These are phyloP conservation scores for Sebastes nivosus DNA, from an alignment of 2,797 vertebrate genomes.

Conservation along the genomic window DNA sequence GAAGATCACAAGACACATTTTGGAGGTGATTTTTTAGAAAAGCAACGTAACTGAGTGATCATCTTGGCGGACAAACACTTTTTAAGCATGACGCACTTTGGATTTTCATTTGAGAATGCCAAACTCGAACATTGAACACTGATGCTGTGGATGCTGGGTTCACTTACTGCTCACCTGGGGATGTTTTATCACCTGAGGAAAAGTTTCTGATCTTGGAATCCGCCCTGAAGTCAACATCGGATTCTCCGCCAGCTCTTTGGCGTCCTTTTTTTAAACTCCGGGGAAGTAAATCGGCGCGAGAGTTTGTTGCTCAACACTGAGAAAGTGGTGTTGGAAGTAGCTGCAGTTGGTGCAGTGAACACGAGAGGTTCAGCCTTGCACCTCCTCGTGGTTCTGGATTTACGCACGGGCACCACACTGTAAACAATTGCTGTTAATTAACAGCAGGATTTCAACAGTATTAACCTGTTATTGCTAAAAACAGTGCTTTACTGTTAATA, in stretches of 20 bases:
- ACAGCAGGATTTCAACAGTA: too few species aligned
- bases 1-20: not conserved
- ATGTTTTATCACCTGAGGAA: constrained; percentile 61
- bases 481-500: too few species aligned
- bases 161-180: constrained; percentile 76
- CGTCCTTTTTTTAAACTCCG: constrained; percentile 73
- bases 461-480: too few species aligned
- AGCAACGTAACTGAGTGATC: not conserved
- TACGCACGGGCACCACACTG: constrained; percentile 38
- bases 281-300: constrained; percentile 79
- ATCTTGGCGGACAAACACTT: not conserved
- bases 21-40: not conserved
- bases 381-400: constrained; percentile 54
- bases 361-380: constrained; percentile 12
- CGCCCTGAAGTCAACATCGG: not conserved
- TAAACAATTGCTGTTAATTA: too few species aligned
- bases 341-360: not conserved
- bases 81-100: constrained; percentile 30
- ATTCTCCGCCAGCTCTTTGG: constrained; percentile 22
- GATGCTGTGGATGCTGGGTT: constrained; percentile 82
- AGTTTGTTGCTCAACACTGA: constrained; percentile 72
- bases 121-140: constrained; percentile 83
- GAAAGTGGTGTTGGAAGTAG: constrained; percentile 44
- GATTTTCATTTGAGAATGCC: constrained; percentile 66
- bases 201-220: constrained; percentile 78